Base-by-base conservation (phyloP, 2,888 invertebrate species). In the Callimorpha dominula region DNA sequence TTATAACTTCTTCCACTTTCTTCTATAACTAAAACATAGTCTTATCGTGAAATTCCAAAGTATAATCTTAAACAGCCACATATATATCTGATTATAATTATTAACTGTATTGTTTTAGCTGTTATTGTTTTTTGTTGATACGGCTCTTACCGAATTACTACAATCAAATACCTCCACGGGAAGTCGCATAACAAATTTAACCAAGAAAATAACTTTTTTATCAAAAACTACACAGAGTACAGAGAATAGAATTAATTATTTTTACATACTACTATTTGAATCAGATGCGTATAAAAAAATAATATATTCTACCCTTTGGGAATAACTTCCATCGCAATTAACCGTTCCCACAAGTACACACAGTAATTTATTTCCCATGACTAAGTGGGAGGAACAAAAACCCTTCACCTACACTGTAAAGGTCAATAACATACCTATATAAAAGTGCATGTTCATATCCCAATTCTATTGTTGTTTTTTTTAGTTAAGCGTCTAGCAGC, bases 231-330 rank as follows among this genome's bases (percentile, higher is more conserved):
- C 4, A 46, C 9, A 46, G 43, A 46, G 43, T 46, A 46, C 9
- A 46, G 43, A 46, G 43, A 6, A 46, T 46, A 46, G 43, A 46
- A 46, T 46, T 46, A 46, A 71, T 57, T 71, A 82, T n/a, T n/a
- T n/a, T n/a, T n/a, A n/a, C n/a, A n/a, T n/a, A n/a, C n/a, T n/a
- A n/a, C n/a, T n/a, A n/a, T n/a, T 17, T n/a, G 2, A 54, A 54
- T 20, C n/a, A 46, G 9, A n/a, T 54, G n/a, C 8, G 43, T 15
- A 52, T 0, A 17, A 7, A 52, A 3, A 0, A n/a, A n/a, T 11
- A 14, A 15, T 15, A 5, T 50, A 15, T 50, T 52, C 6, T 52
- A 17, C 15, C 17, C 7, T 65, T 15, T 31, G 14, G 31, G 7
- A 9, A 9, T 3, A 40, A 43, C 49, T 20, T 15, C 14, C 9